Evolutionary conservation across 2,888 invertebrate genomes (phyloP).

Genomic region (Panopea generosa): DNA sequence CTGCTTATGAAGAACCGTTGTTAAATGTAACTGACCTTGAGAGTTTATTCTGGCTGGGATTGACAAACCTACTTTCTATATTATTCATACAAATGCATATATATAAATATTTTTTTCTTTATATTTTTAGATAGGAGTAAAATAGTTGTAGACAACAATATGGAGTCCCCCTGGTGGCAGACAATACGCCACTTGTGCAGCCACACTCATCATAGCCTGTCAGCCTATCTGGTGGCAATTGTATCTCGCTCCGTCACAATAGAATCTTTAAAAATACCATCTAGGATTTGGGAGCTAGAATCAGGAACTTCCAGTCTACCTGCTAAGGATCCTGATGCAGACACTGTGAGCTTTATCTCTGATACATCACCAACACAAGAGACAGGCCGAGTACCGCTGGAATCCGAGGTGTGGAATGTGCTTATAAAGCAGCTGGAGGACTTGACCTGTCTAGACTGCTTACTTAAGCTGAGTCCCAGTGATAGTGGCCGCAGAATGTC

Average conservation of each 20-base stretch:
- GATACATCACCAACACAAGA: conserved; percentile 86
- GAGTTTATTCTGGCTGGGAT: too few relatives aligned
- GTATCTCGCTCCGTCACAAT: conserved; percentile 91
- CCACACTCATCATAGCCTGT: conserved; percentile 91
- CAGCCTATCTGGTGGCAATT: conserved; percentile 93
- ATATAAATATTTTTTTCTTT: neutral
- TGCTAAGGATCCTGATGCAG: conserved; percentile 79
- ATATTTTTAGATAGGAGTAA: conserved; percentile 86
- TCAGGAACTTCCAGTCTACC: neutral
- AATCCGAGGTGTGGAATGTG: conserved; percentile 94
- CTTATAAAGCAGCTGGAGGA: conserved; percentile 96
- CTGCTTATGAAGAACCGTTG: too few relatives aligned
- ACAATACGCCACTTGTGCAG: conserved; percentile 90
- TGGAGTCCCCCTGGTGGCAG: conserved; percentile 93
- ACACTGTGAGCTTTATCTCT: conserved; percentile 68
- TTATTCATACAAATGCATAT: too few relatives aligned
- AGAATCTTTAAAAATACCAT: conserved; percentile 56
- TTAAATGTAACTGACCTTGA: too few relatives aligned
- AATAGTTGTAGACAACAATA: conserved; percentile 89
- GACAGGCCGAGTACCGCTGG: conserved; percentile 90
- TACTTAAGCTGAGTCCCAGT: conserved; percentile 71
- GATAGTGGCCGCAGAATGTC: conserved; percentile 35
- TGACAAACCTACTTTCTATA: too few relatives aligned
- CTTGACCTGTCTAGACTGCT: conserved; percentile 88
- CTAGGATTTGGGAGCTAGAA: conserved; percentile 19